A percentile compares a stretch with the other conserved stretches of the same genome.
Conservation (phyloP, 2,888 invertebrate species). For the Scrobipalpa costella region DNA sequence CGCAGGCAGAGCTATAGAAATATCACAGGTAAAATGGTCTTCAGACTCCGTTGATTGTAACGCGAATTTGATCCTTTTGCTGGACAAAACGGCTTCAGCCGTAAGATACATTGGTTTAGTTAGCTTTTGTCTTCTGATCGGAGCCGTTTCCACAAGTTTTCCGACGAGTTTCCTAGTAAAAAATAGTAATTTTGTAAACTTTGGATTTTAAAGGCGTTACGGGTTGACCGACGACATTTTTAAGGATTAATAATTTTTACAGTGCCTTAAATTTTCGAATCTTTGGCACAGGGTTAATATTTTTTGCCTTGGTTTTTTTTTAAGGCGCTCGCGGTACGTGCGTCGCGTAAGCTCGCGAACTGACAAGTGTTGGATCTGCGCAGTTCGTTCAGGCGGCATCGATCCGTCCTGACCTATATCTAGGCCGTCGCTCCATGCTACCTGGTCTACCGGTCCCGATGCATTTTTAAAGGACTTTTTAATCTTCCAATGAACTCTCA, state of each 20-base stretch:
- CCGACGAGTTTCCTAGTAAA: constrained; percentile 2
- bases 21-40: constrained; percentile 59
- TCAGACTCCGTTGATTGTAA: constrained; percentile 72
- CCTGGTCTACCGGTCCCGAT: neutral
- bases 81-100: constrained; percentile 59
- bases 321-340: neutral
- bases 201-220: neutral
- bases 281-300: neutral
- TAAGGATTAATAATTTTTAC: neutral
- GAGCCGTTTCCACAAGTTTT: constrained; percentile 65
- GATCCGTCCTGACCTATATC: neutral
- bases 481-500: no score
- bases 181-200: neutral
- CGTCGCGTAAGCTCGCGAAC: neutral
- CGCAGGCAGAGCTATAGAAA: constrained; percentile 60
- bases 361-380: neutral
- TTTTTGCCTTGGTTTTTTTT: neutral
- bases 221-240: neutral
- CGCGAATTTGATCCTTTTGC: constrained; percentile 45
- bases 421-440: neutral
- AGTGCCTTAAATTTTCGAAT: neutral
- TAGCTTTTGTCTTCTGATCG: constrained; percentile 42
- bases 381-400: neutral
- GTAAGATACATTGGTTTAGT: constrained; percentile 68
- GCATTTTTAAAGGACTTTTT: no score